Percentiles rank a stretch among this genome's conserved stretches.
Evolutionary conservation across 1,140 invertebrate species (phyloP).

Genomic region (Pogonomyrmex barbatus): DNA sequence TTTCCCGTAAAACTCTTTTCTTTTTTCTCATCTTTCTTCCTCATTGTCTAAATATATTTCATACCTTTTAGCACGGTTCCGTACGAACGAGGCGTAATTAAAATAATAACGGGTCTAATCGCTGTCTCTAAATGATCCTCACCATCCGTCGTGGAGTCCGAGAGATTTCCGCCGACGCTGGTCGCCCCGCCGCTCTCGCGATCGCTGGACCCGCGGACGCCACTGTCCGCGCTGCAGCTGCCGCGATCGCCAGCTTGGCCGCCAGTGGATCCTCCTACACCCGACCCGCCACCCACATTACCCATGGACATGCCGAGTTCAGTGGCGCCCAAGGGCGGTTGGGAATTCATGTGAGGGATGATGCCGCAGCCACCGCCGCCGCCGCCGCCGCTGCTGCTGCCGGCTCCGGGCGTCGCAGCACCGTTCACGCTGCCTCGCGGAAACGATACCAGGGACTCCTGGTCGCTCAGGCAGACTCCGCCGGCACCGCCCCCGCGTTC

Average conservation of each 20-base stretch:
- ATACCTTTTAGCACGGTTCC: neutral
- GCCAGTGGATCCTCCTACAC: slow-evolving; percentile 77
- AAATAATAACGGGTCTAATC: neutral
- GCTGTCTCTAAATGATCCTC: slow-evolving; percentile 63
- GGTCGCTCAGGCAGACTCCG: slow-evolving; percentile 87
- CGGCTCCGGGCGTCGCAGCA: slow-evolving; percentile 88
- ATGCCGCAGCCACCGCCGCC: slow-evolving; percentile 85
- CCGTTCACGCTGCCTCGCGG: slow-evolving; percentile 85
- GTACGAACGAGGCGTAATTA: neutral
- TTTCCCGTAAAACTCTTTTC: neutral
- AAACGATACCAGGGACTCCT: slow-evolving; percentile 84
- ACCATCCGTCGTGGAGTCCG: slow-evolving; percentile 92
- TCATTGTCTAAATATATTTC: neutral
- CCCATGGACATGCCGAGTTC: slow-evolving; percentile 79
- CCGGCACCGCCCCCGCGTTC: slow-evolving; percentile 87
- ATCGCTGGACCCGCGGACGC: slow-evolving; percentile 93
- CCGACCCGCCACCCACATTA: slow-evolving; percentile 80
- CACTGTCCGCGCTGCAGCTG: slow-evolving; percentile 95
- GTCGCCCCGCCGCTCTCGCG: slow-evolving; percentile 91
- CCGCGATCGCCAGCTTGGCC: slow-evolving; percentile 90
- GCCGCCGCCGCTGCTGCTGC: slow-evolving; percentile 85
- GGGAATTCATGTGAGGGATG: slow-evolving; percentile 81
- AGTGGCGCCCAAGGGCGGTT: slow-evolving; percentile 79
- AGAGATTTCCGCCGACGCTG: slow-evolving; percentile 91
- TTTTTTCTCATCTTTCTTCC: neutral